Percentiles rank a stretch among this genome's conserved stretches.
These are phyloP conservation scores for Mastomys natalensis DNA, from an alignment of 2,113 vertebrate genomes.

Conservation along the genomic window DNA sequence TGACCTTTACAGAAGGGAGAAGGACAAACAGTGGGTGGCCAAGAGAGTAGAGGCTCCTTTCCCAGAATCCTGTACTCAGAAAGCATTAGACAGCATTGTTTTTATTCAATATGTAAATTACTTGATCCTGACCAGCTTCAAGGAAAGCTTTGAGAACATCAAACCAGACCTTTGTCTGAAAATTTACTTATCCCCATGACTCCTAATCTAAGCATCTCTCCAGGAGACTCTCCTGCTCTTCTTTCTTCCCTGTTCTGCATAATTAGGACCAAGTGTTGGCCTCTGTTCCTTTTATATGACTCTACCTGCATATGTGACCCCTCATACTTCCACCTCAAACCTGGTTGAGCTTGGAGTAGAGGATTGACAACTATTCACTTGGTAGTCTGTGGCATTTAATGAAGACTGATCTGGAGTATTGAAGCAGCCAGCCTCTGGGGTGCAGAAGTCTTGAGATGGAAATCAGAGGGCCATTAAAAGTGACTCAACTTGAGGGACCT, in stretches of 20 bases:
- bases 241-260: neutral
- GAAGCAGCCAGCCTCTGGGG: neutral
- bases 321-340: neutral
- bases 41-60: constrained; percentile 46
- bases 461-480: neutral
- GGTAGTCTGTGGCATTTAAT: neutral
- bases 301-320: neutral
- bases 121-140: constrained; percentile 29
- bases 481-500: rapidly evolving
- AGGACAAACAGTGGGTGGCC: neutral
- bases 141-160: constrained; percentile 59
- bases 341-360: neutral
- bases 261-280: neutral
- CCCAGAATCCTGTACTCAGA: neutral
- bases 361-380: rapidly evolving
- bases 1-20: neutral
- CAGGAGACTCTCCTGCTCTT: neutral
- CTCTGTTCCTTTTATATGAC: neutral
- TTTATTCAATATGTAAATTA: constrained; percentile 15
- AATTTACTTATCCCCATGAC: neutral
- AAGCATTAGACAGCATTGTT: neutral
- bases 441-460: neutral
- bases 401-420: neutral
- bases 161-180: neutral
- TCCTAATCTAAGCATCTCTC: neutral